Evolutionary conservation across 2,797 vertebrate species (phyloP).

Genomic region (Sardinella longiceps): DNA sequence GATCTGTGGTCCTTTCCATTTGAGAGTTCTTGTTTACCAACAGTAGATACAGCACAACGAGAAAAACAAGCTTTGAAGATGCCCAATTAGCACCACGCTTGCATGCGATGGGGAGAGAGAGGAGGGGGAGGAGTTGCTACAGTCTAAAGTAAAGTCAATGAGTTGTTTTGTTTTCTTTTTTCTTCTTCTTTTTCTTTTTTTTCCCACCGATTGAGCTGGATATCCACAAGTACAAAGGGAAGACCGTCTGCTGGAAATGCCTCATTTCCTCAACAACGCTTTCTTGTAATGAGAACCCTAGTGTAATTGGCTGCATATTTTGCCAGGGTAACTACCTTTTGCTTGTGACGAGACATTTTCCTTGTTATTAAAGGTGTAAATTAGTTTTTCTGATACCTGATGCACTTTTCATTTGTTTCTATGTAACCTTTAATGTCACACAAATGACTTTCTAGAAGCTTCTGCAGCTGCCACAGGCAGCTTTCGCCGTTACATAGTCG

Average conservation of each 20-base stretch:
- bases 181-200: too few relatives aligned
- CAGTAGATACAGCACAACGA: constrained; percentile 63
- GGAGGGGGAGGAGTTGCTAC: constrained; percentile 34
- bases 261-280: constrained; percentile 43
- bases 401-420: not conserved
- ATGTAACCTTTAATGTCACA: not conserved
- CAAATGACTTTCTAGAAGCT: not conserved
- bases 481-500: not conserved
- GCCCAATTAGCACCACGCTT: not conserved
- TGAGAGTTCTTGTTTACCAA: constrained; percentile 60
- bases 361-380: constrained; percentile 43
- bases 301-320: constrained; percentile 31
- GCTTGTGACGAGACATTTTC: constrained; percentile 28
- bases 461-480: not conserved
- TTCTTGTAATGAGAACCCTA: constrained; percentile 45
- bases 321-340: constrained; percentile 45
- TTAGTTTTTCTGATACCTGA: constrained; percentile 37
- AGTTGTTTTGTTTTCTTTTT: too few relatives aligned
- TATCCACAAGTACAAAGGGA: constrained; percentile 52
- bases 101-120: constrained; percentile 30
- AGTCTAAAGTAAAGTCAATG: constrained; percentile 35
- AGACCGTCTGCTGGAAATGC: constrained; percentile 2
- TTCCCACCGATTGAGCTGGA: constrained; percentile 48
- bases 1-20: constrained; percentile 23
- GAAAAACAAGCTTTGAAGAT: constrained; percentile 49